A percentile compares a stretch with the other conserved stretches of the same genome.
Evolutionary conservation across 30 jellyfish, hydroid and myxozoan genomes (phyloP).

Genomic region (Nemopilema nomurai): DNA sequence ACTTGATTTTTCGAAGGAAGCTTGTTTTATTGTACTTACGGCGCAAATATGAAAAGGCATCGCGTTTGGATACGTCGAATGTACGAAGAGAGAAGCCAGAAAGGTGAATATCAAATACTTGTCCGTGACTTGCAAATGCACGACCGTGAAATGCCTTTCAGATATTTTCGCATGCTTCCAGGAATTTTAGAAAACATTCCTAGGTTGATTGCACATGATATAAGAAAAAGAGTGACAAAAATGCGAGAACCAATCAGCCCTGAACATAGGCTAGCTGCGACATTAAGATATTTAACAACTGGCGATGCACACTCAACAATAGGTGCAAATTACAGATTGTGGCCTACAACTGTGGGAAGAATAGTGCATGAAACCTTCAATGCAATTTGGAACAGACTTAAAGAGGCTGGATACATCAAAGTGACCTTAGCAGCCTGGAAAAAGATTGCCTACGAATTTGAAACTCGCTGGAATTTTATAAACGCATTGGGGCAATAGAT

Average conservation of each 20-base stretch:
- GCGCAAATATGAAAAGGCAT: neutral
- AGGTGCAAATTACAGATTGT: constrained; percentile 56
- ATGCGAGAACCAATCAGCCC: constrained; percentile 48
- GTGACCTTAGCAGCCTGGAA: constrained; percentile 46
- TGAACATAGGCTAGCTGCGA: constrained; percentile 48
- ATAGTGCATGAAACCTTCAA: constrained; percentile 33
- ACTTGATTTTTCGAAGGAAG: neutral
- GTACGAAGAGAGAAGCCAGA: constrained; percentile 24
- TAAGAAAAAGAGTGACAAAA: constrained; percentile 13
- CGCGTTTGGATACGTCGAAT: neutral
- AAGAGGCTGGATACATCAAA: constrained; percentile 19
- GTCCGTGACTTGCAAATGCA: constrained; percentile 27
- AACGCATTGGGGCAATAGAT: constrained; percentile 53
- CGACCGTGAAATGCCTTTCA: constrained; percentile 48
- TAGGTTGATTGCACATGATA: constrained; percentile 3
- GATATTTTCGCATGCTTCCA: constrained; percentile 49
- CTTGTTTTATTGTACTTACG: neutral
- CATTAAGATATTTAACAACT: constrained; percentile 54
- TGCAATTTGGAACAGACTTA: constrained; percentile 35
- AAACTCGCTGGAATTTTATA: constrained; percentile 39
- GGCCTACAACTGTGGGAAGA: constrained; percentile 42
- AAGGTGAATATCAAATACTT: constrained; percentile 39
- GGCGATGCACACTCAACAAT: constrained; percentile 82
- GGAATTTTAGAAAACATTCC: constrained; percentile 35
- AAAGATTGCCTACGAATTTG: constrained; percentile 39